A percentile compares a stretch with the other conserved stretches of the same genome.
Evolutionary conservation across 92 coral and sea anemone genomes (phyloP).

Genomic region (Virgularia gustaviana): DNA sequence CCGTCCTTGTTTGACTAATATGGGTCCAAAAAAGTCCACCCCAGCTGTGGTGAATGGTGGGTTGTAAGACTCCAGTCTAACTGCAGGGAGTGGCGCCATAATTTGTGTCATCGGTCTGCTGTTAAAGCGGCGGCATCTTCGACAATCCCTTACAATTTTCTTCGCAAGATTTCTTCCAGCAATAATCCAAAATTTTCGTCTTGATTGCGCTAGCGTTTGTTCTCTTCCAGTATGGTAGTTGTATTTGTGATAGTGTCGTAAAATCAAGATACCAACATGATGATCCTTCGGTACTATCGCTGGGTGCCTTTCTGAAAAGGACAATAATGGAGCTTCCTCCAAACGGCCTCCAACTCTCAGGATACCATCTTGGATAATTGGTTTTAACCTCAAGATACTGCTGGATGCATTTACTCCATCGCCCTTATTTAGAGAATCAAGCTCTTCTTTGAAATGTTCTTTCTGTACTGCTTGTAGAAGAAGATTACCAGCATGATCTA

Average conservation of each 20-base stretch:
- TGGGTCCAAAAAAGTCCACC: constrained; percentile 41
- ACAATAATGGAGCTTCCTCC: constrained; percentile 20
- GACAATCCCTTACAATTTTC: constrained; percentile 52
- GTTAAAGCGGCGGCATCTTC: constrained; percentile 51
- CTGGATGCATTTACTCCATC: background rate
- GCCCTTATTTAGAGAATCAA: constrained; percentile 13
- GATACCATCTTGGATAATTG: background rate
- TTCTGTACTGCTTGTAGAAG: too few species aligned
- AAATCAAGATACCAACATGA: constrained; percentile 40
- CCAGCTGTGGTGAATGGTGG: constrained; percentile 66
- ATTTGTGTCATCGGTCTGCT: constrained; percentile 53
- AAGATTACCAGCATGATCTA: constrained; percentile 21
- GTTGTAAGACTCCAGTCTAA: constrained; percentile 50
- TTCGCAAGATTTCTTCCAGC: constrained; percentile 49
- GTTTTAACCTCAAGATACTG: background rate
- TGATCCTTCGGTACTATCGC: constrained; percentile 18
- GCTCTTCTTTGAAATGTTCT: constrained; percentile 10
- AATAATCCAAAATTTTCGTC: constrained; percentile 58
- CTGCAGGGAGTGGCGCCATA: constrained; percentile 57
- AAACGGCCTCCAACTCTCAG: constrained; percentile 23
- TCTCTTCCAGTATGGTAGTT: constrained; percentile 53
- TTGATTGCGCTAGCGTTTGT: constrained; percentile 52
- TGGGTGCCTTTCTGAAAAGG: constrained; percentile 28
- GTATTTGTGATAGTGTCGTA: constrained; percentile 48
- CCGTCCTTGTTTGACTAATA: constrained; percentile 62